These are phyloP conservation scores for Coluber constrictor DNA, from an alignment of 2,797 vertebrate species.

Conservation along the genomic window DNA sequence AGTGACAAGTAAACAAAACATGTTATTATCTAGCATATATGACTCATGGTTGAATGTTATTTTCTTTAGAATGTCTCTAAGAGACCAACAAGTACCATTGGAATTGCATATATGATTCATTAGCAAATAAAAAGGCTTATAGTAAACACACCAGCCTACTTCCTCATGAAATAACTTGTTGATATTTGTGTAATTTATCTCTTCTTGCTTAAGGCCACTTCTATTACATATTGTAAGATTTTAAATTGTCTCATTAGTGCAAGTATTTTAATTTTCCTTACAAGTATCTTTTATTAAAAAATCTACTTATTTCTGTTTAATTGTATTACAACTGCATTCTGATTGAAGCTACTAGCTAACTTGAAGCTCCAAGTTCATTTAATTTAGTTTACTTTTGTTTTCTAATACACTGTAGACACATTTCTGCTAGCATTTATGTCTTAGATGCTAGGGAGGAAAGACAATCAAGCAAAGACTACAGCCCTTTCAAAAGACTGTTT, in stretches of 20 bases:
- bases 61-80: neutral
- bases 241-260: neutral
- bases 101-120: neutral
- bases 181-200: neutral
- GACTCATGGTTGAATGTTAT: neutral
- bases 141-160: neutral
- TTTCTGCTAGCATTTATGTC: neutral
- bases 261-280: neutral
- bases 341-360: neutral
- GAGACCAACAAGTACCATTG: neutral
- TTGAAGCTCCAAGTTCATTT: accelerated
- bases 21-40: neutral
- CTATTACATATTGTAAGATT: neutral
- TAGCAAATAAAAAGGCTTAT: neutral
- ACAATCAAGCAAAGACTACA: neutral
- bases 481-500: conserved; percentile 12
- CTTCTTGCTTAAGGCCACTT: neutral
- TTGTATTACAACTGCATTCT: neutral
- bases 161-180: neutral
- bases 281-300: neutral
- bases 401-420: accelerated
- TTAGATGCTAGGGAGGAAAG: neutral
- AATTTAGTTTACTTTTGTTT: conserved; percentile 18
- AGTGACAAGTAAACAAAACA: neutral
- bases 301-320: neutral